Evolutionary conservation across 1,140 invertebrate genomes (phyloP).

Genomic region (Plectrocnemia conspersa): DNA sequence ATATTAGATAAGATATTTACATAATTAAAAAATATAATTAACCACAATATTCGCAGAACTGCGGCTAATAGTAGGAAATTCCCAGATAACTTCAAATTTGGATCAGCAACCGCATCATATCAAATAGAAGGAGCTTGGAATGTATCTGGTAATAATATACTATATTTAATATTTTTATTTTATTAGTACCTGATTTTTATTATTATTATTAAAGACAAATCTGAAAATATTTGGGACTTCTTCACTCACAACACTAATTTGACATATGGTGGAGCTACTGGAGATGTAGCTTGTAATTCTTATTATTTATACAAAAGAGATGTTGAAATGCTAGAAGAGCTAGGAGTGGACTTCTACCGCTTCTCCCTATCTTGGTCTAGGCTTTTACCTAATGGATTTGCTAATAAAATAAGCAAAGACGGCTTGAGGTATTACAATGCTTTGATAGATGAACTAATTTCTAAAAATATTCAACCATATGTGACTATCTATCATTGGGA

Average conservation of each 20-base stretch:
- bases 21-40: too few species aligned
- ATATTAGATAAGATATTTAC: too few species aligned
- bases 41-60: too few species aligned
- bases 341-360: conserved; percentile 47
- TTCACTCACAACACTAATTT: conserved; percentile 41
- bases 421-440: conserved; percentile 35
- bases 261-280: conserved; percentile 41
- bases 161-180: neutral
- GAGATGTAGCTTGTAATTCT: conserved; percentile 58
- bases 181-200: too few species aligned
- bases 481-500: conserved; percentile 39
- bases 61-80: conserved; percentile 47
- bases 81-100: conserved; percentile 55
- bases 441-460: conserved; percentile 42
- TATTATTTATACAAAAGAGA: conserved; percentile 57
- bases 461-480: conserved; percentile 44
- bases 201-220: conserved; percentile 41
- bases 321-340: conserved; percentile 48
- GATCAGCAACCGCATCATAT: conserved; percentile 55
- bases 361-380: conserved; percentile 53
- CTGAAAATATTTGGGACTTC: conserved; percentile 49
- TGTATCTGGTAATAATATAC: conserved; percentile 44
- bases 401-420: conserved; percentile 28
- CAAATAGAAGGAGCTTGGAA: conserved; percentile 63
- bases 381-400: conserved; percentile 47